A percentile compares a stretch with the other conserved stretches of the same genome.
Evolutionary conservation across 2,113 vertebrate species (phyloP).

Genomic region (Notothenia rossii): DNA sequence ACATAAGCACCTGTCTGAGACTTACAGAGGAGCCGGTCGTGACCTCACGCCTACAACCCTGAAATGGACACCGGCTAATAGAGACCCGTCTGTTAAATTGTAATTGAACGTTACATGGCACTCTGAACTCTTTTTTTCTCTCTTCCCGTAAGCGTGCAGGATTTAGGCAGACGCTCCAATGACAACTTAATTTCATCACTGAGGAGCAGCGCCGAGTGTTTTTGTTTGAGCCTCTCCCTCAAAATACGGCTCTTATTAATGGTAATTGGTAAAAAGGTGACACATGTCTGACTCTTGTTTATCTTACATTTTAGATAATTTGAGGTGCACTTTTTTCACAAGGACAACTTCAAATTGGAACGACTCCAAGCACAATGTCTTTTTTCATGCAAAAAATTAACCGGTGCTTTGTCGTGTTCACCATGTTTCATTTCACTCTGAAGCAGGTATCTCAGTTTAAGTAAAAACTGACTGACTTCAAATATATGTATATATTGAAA

Average conservation of each 20-base stretch:
- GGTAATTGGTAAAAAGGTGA: slow-evolving; percentile 80
- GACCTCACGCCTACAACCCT: slow-evolving; percentile 82
- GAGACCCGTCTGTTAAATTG: slow-evolving; percentile 83
- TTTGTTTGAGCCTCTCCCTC: slow-evolving; percentile 68
- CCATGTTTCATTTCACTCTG: neutral
- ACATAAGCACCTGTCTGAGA: slow-evolving; percentile 85
- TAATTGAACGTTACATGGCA: slow-evolving; percentile 86
- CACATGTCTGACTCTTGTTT: slow-evolving; percentile 80
- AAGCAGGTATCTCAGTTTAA: neutral
- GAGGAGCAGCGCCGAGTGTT: slow-evolving; percentile 79
- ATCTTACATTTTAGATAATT: slow-evolving; percentile 79
- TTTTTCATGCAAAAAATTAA: slow-evolving; percentile 51
- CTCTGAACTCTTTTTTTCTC: slow-evolving; percentile 79
- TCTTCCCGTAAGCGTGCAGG: slow-evolving; percentile 80
- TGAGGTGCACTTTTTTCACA: slow-evolving; percentile 64
- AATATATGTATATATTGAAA: neutral
- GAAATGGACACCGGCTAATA: slow-evolving; percentile 83
- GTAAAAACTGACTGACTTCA: too few relatives aligned
- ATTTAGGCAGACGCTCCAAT: slow-evolving; percentile 88
- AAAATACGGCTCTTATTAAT: slow-evolving; percentile 76
- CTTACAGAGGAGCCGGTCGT: slow-evolving; percentile 64
- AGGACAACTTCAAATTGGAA: slow-evolving; percentile 71
- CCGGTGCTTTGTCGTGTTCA: slow-evolving; percentile 14
- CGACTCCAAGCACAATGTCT: slow-evolving; percentile 46
- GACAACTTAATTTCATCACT: slow-evolving; percentile 84